These are phyloP conservation scores for Melitaea cinxia DNA, from an alignment of 1,140 invertebrate genomes.

Conservation along the genomic window DNA sequence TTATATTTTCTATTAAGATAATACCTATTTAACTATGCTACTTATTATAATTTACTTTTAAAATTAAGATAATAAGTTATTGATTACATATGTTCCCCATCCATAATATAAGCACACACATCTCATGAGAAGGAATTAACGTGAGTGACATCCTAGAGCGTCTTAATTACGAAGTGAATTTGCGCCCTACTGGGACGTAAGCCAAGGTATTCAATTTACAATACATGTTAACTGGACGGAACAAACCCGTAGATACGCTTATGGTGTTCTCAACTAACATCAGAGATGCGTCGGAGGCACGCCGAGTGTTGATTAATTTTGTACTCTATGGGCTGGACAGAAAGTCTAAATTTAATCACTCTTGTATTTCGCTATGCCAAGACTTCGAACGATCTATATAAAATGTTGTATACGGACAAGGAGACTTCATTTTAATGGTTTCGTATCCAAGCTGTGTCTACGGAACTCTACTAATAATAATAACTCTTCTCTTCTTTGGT, in stretches of 20 bases:
- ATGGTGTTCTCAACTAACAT: neutral
- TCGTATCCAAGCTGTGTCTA: too few species aligned
- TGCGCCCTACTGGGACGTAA: constrained; percentile 32
- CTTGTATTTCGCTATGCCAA: neutral
- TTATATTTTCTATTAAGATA: too few species aligned
- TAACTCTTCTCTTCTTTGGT: too few species aligned
- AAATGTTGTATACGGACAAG: too few species aligned
- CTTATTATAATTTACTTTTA: too few species aligned
- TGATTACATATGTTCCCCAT: too few species aligned
- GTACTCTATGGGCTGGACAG: neutral
- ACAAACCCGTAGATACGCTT: constrained; percentile 12
- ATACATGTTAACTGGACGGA: constrained; percentile 22
- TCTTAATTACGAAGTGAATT: constrained; percentile 23
- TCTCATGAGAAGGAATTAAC: neutral
- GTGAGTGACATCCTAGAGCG: constrained; percentile 12
- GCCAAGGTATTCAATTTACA: constrained; percentile 43
- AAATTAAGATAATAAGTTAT: too few species aligned
- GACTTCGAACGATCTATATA: neutral
- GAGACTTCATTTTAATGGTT: too few species aligned
- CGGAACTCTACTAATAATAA: too few species aligned
- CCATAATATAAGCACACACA: neutral
- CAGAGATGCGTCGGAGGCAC: neutral
- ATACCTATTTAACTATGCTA: too few species aligned
- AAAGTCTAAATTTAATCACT: neutral
- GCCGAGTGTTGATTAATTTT: neutral